Base-by-base conservation (phyloP, 2,888 invertebrate species). In the Volucella bombylans region DNA sequence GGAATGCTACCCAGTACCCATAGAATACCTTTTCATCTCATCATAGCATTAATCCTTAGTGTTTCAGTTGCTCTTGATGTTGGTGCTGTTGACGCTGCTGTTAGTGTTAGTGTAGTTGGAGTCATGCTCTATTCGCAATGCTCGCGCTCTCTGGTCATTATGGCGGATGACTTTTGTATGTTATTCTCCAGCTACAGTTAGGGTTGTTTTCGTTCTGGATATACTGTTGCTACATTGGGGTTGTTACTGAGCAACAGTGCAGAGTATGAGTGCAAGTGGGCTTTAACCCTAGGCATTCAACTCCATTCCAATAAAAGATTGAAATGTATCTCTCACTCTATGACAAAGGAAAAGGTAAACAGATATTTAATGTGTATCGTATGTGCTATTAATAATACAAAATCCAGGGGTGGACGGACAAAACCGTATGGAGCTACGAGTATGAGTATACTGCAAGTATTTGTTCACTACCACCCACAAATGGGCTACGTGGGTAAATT, bases 51-150 rank as follows among this genome's bases (percentile, higher is more conserved):
- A 85, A 81, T 50, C 62, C 72, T 68, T 57, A 43, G 47, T 76
- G 61, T 72, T 76, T 64, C 50, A 71, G 61, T 74, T 59, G 69
- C 52, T 83, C 15, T 67, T 73, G 55, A 45, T 64, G 67, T 49
- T 50, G 54, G 52, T 54, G n/a, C 49, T 69, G 69, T 39, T 31
- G 31, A 31, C 31, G 31, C 31, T 31, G 31, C 23, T 68, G 45
- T 43, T 71, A 62, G 23, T 69, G 23, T 52, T 65, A 55, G 43
- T 61, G 47, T 71, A 74, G 74, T 76, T 76, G 55, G 50, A 81
- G 76, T 85, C 67, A 71, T 83, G 71, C 74, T 85, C 74, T 76
- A 80, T 76, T 80, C 71, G 72, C 67, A 67, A 61, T 72, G 67
- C 57, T 67, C 31, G 31, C 31, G 31, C 76, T 85, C 74, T 50